Conservation (phyloP, 2,113 vertebrate species). For the Pangasianodon hypophthalmus region DNA sequence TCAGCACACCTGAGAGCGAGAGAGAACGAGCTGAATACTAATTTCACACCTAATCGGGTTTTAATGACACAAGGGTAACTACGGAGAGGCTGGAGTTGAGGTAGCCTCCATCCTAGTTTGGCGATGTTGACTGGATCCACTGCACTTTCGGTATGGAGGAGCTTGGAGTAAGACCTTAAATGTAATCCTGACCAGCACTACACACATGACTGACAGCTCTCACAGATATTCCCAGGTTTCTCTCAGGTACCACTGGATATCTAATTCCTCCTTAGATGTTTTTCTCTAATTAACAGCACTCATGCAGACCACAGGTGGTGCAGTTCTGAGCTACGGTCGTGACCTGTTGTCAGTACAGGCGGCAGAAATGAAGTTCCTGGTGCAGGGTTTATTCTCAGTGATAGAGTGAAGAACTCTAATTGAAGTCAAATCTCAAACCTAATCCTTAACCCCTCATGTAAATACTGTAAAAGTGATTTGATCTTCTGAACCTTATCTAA, state of each 20-base stretch:
- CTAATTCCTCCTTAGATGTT: neutral
- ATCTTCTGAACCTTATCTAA: neutral
- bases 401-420: neutral
- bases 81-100: neutral
- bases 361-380: neutral
- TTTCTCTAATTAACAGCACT: neutral
- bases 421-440: neutral
- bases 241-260: neutral
- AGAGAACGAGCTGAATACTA: constrained; percentile 1
- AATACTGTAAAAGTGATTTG: neutral
- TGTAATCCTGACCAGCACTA: neutral
- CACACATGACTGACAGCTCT: neutral
- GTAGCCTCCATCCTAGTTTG: neutral
- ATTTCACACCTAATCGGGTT: constrained; percentile 34
- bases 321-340: neutral
- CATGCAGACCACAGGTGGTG: neutral
- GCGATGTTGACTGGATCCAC: neutral
- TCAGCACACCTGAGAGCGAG: neutral
- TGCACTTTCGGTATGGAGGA: neutral
- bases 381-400: neutral
- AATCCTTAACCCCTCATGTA: neutral
- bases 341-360: neutral
- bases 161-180: neutral
- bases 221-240: neutral
- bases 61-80: constrained; percentile 45